Conservation (phyloP, 2,888 invertebrate species). For the Drosophila paracracens region DNA sequence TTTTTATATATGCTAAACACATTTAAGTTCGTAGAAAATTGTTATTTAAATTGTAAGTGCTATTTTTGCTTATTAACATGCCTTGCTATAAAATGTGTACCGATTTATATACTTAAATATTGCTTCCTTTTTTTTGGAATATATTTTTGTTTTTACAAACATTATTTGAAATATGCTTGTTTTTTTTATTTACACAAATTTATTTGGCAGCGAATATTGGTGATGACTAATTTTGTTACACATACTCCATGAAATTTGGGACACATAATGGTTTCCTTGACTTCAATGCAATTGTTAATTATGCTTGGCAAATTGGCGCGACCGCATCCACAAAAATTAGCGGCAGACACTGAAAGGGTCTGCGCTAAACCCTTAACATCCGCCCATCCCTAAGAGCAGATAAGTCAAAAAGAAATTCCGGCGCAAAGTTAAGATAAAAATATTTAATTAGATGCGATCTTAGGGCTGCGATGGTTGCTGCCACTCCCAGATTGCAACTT, state of each 20-base stretch:
- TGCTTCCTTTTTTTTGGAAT: background rate
- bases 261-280: background rate
- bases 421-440: conserved; percentile 52
- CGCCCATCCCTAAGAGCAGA: background rate
- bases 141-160: background rate
- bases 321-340: background rate
- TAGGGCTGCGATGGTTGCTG: conserved; percentile 46
- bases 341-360: background rate
- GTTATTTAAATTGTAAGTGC: conserved; percentile 20
- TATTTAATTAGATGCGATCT: conserved; percentile 70
- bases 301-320: background rate
- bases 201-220: background rate
- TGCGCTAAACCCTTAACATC: background rate
- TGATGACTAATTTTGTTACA: background rate
- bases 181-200: background rate
- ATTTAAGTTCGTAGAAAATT: conserved; percentile 11
- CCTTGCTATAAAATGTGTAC: background rate
- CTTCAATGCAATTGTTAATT: conserved; percentile 1
- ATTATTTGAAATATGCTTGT: background rate
- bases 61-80: conserved; percentile 14
- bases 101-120: conserved; percentile 3
- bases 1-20: conserved; percentile 36
- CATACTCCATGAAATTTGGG: background rate
- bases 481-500: conserved; percentile 55
- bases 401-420: conserved; percentile 23